Base-by-base conservation (phyloP, 2,113 vertebrate genomes). In the Xyrauchen texanus region DNA sequence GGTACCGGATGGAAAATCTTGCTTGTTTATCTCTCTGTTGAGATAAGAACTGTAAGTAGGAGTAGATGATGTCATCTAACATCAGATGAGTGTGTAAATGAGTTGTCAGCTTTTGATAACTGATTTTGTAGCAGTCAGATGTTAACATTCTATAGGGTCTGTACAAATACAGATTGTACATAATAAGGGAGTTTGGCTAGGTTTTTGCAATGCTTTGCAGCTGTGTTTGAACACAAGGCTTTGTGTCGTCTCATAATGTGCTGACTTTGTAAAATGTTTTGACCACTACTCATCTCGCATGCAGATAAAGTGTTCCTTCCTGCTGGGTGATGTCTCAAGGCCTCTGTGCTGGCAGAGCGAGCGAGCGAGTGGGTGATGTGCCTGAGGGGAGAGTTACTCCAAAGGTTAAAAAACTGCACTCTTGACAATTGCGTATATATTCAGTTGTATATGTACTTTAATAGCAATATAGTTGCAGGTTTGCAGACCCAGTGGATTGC, bases 271-370 rank as follows among this genome's bases (percentile, higher is more conserved):
- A 6, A 76, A 55, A 55, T 55, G 73, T 76, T 76, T 76, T 65
- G 73, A 76, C 73, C 49, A 42, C 7, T 5, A 21, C 47, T 76
- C 16, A 62, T 51, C 44, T 4, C 46, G 34, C 55, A 6, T 8
- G 46, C 4, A 5, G 46, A 74, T 74, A 74, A 57, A n/a, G 13
- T 4, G 53, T 34, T 55, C 13, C 52, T 65, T 64, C 73, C 73
- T 76, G 62, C 73, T 65, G 49, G 73, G 12, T 13, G 21, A 65
- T 1, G 8, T 76, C 73, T 76, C 73, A 65, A 65, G 73, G 73
- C 34, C 49, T 76, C 49, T 6, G 21, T 44, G 73, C 45, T 75
- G 71, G 65, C 21, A 34, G 21, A 34, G 21, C 21, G 21, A 34
- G 21, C 3, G 21, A 34, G 21, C 21, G 21, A 34, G 21, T 34